These are phyloP conservation scores for Gobio gobio DNA, from an alignment of 2,113 vertebrate species.

Conservation along the genomic window DNA sequence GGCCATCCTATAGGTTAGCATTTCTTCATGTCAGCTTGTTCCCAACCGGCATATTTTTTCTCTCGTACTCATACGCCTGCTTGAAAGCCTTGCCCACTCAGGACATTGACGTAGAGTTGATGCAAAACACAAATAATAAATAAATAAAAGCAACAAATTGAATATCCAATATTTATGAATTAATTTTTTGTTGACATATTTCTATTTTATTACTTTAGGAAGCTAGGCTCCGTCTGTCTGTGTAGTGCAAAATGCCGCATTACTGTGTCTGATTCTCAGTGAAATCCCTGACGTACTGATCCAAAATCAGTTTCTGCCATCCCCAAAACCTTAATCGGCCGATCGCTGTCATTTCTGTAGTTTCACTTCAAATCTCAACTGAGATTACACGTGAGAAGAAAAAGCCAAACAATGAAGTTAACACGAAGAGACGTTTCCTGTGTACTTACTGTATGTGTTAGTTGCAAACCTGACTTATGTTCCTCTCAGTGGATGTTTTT, in stretches of 20 bases:
- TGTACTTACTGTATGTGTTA: slow-evolving; percentile 57
- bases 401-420: slow-evolving; percentile 53
- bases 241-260: slow-evolving; percentile 33
- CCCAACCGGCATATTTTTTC: background rate
- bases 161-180: slow-evolving; percentile 62
- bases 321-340: background rate
- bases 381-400: slow-evolving; percentile 26
- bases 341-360: slow-evolving; percentile 11
- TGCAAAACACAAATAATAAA: slow-evolving; percentile 50
- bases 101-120: slow-evolving; percentile 66
- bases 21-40: slow-evolving; percentile 17
- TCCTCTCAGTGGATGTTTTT: slow-evolving; percentile 44
- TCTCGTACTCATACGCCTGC: background rate
- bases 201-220: slow-evolving; percentile 73
- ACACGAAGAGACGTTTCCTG: background rate
- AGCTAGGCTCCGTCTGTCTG: slow-evolving; percentile 46
- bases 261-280: slow-evolving; percentile 16
- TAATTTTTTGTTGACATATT: slow-evolving; percentile 73
- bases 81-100: slow-evolving; percentile 57
- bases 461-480: slow-evolving; percentile 57
- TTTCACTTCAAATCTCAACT: slow-evolving; percentile 23
- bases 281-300: background rate
- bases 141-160: slow-evolving; percentile 52
- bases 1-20: slow-evolving; percentile 33
- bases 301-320: background rate